A percentile compares a stretch with the other conserved stretches of the same genome.
phyloP scores from a whole-genome alignment of 2,888 invertebrate genomes.

The Habrosyne pyritoides region DNA sequence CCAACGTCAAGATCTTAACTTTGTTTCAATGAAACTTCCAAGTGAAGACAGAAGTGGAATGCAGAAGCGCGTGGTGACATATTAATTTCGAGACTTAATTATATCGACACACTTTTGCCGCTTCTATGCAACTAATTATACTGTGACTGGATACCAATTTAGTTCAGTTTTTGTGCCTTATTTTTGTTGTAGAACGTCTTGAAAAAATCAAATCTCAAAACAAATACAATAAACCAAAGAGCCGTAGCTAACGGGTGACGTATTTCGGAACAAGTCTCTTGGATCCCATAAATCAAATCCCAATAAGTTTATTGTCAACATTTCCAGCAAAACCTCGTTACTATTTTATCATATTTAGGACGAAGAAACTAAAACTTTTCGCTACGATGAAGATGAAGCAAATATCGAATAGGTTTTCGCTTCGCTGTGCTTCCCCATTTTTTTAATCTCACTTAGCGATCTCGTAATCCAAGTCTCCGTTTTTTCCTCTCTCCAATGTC shows the following conservation, averaged over 20 bases:
- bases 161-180: no score
- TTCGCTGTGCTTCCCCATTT: conserved; percentile 26
- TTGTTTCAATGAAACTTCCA: background rate
- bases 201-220: background rate
- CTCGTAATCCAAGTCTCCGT: conserved; percentile 27
- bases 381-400: conserved; percentile 22
- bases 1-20: background rate
- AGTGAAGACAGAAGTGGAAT: background rate
- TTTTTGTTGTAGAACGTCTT: no score
- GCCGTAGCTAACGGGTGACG: background rate
- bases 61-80: background rate
- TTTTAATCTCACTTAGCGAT: conserved; percentile 49
- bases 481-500: conserved; percentile 19
- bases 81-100: background rate
- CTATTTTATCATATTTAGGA: conserved; percentile 10
- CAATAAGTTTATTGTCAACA: conserved; percentile 6
- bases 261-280: conserved; percentile 1
- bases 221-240: background rate
- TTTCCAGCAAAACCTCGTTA: conserved; percentile 5
- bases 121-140: background rate
- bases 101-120: no score
- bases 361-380: conserved; percentile 24
- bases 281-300: conserved; percentile 6
- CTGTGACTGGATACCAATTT: background rate
- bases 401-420: conserved; percentile 30